phyloP scores from a whole-genome alignment of 2,797 vertebrate genomes.

The Taenioides sp. region DNA sequence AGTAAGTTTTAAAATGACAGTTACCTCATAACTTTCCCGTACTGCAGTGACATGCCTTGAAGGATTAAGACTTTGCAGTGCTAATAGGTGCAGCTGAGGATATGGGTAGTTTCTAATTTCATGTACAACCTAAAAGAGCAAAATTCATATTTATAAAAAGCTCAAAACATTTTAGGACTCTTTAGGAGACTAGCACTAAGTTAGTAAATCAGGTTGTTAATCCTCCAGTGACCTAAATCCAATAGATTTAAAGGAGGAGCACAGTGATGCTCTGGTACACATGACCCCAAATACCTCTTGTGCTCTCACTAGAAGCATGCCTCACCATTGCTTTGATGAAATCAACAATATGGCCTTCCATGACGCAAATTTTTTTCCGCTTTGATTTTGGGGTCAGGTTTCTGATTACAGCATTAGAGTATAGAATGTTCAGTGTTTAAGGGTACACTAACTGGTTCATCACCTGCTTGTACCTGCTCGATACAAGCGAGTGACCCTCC shows the following conservation, averaged over 20 bases:
- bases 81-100: conserved; percentile 94
- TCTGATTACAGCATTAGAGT: neutral
- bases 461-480: no score
- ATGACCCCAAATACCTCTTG: neutral
- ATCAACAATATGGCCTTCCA: neutral
- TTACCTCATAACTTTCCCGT: conserved; percentile 95
- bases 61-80: conserved; percentile 93
- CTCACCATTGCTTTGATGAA: neutral
- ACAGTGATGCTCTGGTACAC: neutral
- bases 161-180: neutral
- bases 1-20: neutral
- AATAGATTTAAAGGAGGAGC: neutral
- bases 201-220: neutral
- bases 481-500: no score
- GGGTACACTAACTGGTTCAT: no score
- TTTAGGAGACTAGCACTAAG: neutral
- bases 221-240: neutral
- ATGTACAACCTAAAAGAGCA: conserved; percentile 86
- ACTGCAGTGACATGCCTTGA: conserved; percentile 91
- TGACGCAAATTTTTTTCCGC: no score
- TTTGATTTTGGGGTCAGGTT: neutral
- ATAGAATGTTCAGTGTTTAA: no score
- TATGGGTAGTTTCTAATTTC: conserved; percentile 98
- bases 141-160: conserved; percentile 3
- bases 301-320: neutral